These are phyloP conservation scores for Bos taurus DNA, from an alignment of 2,113 vertebrate genomes.

Conservation along the genomic window ARS-UCD2.0 NC_037345.1:46801501-46802000, in stretches of 20 bases:
- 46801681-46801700: neutral
- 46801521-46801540: neutral
- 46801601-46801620: slow-evolving; percentile 90
- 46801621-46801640: slow-evolving; percentile 92
- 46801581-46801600: slow-evolving; percentile 88
- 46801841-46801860: neutral
- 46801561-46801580: neutral
- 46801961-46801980: neutral
- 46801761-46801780: slow-evolving; percentile 91
- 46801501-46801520: neutral
- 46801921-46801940: neutral
- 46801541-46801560: neutral
- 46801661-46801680: neutral
- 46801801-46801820: slow-evolving; percentile 94
- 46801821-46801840: neutral
- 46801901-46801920: neutral
- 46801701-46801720: neutral
- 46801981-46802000: neutral
- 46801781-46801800: slow-evolving; percentile 95
- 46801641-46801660: slow-evolving; percentile 83
- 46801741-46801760: slow-evolving; percentile 87
- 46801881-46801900: neutral
- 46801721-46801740: neutral
- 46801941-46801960: neutral
- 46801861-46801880: neutral